Evolutionary conservation across 2,113 vertebrate species (phyloP).

Genomic region (Ivindomyrus marchei): DNA sequence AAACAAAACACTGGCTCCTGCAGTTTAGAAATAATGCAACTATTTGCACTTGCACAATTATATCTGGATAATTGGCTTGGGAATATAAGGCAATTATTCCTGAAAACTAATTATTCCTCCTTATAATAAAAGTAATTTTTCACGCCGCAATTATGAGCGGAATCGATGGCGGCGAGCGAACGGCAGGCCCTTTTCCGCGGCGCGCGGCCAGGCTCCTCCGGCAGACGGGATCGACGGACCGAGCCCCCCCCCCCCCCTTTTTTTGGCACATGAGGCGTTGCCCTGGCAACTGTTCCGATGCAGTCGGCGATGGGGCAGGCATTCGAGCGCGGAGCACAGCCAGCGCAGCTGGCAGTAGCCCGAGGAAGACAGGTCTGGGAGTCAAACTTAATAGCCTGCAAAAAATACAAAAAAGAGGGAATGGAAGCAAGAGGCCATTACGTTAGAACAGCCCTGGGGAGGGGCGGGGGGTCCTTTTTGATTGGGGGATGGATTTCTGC

Average conservation of each 20-base stretch:
- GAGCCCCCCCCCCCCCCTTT: constrained; percentile 73
- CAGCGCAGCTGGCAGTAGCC: constrained; percentile 77
- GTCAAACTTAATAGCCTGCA: constrained; percentile 85
- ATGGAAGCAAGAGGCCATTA: constrained; percentile 46
- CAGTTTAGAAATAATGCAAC: constrained; percentile 41
- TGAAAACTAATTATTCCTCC: constrained; percentile 30
- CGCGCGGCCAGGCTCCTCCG: constrained; percentile 50
- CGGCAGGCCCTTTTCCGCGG: constrained; percentile 29
- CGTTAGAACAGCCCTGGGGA: constrained; percentile 35
- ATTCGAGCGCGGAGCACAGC: constrained; percentile 84
- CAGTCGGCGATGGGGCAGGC: constrained; percentile 92
- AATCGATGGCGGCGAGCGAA: constrained; percentile 40
- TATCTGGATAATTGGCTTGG: constrained; percentile 42
- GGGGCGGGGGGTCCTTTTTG: constrained; percentile 33
- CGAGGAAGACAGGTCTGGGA: constrained; percentile 78
- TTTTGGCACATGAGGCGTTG: constrained; percentile 70
- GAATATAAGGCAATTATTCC: constrained; percentile 31
- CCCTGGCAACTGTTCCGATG: constrained; percentile 86
- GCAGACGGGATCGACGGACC: constrained; percentile 56
- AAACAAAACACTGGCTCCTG: constrained; percentile 16
- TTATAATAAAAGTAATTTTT: constrained; percentile 46
- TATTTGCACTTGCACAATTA: constrained; percentile 37
- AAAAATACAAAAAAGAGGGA: constrained; percentile 21
- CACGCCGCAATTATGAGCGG: constrained; percentile 49
- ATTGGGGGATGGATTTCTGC: neutral